Base-by-base conservation (phyloP, 2,113 vertebrate species). In the Cyanistes caeruleus region DNA sequence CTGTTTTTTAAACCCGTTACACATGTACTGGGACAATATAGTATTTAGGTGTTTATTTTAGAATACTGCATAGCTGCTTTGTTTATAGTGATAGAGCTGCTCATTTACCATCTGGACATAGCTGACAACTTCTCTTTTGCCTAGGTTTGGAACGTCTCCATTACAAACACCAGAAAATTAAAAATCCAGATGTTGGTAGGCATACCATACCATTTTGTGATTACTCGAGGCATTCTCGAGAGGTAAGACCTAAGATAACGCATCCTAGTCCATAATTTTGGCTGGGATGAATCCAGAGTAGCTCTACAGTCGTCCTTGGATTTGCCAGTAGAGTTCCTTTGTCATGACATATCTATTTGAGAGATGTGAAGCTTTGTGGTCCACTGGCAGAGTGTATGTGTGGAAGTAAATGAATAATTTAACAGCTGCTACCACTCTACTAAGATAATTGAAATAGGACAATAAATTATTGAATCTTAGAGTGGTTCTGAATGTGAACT, bases 101-200 rank as follows among this genome's bases (percentile, higher is more conserved):
- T 78, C 1, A 22, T 58, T 84, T 51, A 21, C 9, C 46, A 11
- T 49, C 33, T 60, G 39, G n/a, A 94, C 84, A 70, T 20, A 70
- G 9, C 25, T 91, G 88, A 56, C 24, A 33, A 3, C 24, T 93
- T 43, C 75, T 87, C 89, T 95, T 62, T 98, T 97, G 88, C 31
- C 77, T 97, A 99, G 99, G 98, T 98, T 97, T 98, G 81, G 99
- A 99, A 89, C 96, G 93, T 17, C 73, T 97, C 91, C 97, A 97
- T 95, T 96, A 97, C 53, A 60, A 98, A 84, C 98, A 97, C 63
- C 98, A 98, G 95, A 97, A 98, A 96, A 95, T 83, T 67, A 98
- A 97, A 96, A 95, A 56, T 52, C 96, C 96, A 90, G 97, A 97
- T 59, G 73, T 80, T 2, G 7, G 67, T 56, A 95, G 83, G 48